Base-by-base conservation (phyloP, 2,888 invertebrate genomes). In the Cryptophagus acutangulus region DNA sequence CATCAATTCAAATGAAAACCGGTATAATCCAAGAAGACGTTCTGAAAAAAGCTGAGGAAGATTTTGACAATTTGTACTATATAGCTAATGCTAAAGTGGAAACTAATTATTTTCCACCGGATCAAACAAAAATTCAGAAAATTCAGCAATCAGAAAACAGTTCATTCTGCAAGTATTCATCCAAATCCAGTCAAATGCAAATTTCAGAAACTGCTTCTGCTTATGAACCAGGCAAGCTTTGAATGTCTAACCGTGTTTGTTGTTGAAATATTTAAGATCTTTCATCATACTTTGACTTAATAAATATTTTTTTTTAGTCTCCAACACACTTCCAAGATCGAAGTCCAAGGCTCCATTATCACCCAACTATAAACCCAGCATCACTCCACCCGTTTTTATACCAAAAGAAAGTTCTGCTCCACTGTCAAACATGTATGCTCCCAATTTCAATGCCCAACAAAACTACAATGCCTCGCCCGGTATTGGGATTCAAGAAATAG, bases 11-110 rank as follows among this genome's bases (percentile, higher is more conserved):
- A 26, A 26, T 3, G 5, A 4, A 3, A 26, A 26, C 8, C 17
- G 36, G 33, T 24, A 17, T 10, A 37, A 36, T 26, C 25, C 46
- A 58, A 34, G 52, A 58, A 29, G 38, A 54, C 13, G 41, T 55
- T 33, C 43, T 65, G n/a, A 47, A 48, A 33, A 48, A 57, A 26
- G 63, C 64, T 1, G 63, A 66, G 42, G 48, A 64, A 46, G 66
- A 66, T 36, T 64, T 66, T 44, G 59, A 65, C 31, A 64, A 63
- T 48, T 52, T 66, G 33, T 71, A 60, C 47, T 68, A 67, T 41
- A 64, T 69, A 1, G 58, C 69, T 2, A 69, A 68, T 40, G 55
- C 67, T 1, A 58, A 55, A 36, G 65, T 69, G 3, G 60, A 67
- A 49, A 60, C 64, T 1, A 59, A 59, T 31, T 57, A 61, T 37